A percentile compares a stretch with the other conserved stretches of the same genome.
phyloP scores from a whole-genome alignment of 1,140 invertebrate species.

The Rhynchophorus ferrugineus region DNA sequence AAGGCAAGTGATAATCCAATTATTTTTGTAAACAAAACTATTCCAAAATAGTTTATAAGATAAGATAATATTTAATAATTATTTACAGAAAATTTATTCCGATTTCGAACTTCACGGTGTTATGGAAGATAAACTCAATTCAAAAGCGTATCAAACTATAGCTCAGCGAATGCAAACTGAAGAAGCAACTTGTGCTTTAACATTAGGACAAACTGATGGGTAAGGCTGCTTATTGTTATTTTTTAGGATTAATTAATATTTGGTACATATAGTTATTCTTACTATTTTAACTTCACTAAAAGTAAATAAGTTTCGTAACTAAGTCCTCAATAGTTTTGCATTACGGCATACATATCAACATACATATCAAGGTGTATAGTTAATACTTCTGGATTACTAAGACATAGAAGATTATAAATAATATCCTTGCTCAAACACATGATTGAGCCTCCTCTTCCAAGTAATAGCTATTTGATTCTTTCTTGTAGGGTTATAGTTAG shows the following conservation, averaged over 20 bases:
- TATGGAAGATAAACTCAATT: constrained; percentile 96
- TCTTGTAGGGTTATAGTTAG: too few species aligned
- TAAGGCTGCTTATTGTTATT: constrained; percentile 19
- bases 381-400: too few species aligned
- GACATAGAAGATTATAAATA: too few species aligned
- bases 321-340: too few species aligned
- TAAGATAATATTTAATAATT: not conserved
- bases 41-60: constrained; percentile 11
- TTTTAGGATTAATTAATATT: not conserved
- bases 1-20: constrained; percentile 61
- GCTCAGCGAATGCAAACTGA: constrained; percentile 91
- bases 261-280: not conserved
- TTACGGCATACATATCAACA: too few species aligned
- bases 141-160: constrained; percentile 91
- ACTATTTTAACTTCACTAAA: too few species aligned
- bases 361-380: too few species aligned
- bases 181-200: constrained; percentile 87
- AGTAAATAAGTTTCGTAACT: too few species aligned
- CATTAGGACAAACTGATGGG: constrained; percentile 68
- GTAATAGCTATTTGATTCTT: too few species aligned
- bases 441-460: too few species aligned
- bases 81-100: constrained; percentile 90
- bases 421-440: too few species aligned
- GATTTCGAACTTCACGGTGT: constrained; percentile 99
- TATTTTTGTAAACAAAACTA: not conserved